Conservation (phyloP, 92 coral and sea anemone genomes). For the Galaxea fascicularis region DNA sequence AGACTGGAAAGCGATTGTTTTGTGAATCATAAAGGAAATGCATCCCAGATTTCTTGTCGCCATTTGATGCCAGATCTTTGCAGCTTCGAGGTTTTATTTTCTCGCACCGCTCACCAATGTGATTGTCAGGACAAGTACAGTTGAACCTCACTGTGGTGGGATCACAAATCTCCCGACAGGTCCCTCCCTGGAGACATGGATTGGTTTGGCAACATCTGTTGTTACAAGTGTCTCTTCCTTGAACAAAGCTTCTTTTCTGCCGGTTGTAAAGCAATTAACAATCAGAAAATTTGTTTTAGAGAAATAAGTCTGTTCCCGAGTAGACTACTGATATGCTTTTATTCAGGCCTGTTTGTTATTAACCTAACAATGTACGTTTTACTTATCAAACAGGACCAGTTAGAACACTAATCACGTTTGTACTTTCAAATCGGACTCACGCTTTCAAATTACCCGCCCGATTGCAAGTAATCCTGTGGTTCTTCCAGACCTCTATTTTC, state of each 20-base stretch:
- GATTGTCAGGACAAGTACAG: conserved; percentile 21
- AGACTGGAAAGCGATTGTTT: conserved; percentile 15
- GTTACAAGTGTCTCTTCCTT: background rate
- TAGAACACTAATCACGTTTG: too few species aligned
- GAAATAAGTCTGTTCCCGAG: too few species aligned
- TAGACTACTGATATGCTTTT: too few species aligned
- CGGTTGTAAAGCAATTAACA: too few species aligned
- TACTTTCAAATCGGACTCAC: too few species aligned
- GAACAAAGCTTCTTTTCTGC: background rate
- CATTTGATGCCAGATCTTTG: conserved; percentile 5
- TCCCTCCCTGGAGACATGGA: conserved; percentile 37
- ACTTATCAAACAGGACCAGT: too few species aligned
- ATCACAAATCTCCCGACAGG: conserved; percentile 29
- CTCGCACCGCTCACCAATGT: conserved; percentile 38
- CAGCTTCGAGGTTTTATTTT: conserved; percentile 20
- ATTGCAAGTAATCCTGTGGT: too few species aligned
- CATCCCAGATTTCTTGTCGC: background rate
- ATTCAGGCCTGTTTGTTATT: too few species aligned
- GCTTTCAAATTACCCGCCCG: too few species aligned
- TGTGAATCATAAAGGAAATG: conserved; percentile 19
- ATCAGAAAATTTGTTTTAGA: too few species aligned
- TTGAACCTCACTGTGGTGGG: conserved; percentile 29
- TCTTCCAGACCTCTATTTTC: too few species aligned
- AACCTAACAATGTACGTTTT: too few species aligned
- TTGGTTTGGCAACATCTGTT: conserved; percentile 30